Percentiles rank a stretch among this genome's conserved stretches.
phyloP scores from a whole-genome alignment of 2,113 vertebrate genomes.

The Malurus melanocephalus region DNA sequence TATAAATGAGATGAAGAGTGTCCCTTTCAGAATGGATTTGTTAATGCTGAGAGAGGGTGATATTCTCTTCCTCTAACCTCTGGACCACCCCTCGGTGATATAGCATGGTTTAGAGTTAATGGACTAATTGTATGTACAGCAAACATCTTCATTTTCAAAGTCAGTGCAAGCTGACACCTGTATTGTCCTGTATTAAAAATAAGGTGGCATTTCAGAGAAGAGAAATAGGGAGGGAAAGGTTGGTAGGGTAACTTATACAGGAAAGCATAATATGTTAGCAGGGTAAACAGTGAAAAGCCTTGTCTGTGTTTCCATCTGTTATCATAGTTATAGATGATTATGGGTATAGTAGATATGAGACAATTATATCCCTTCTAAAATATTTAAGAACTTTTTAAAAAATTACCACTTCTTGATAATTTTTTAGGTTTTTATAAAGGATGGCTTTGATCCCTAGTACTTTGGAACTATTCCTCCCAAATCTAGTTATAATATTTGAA shows the following conservation, averaged over 20 bases:
- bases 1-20: background rate
- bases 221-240: background rate
- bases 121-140: background rate
- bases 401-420: background rate
- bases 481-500: background rate
- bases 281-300: background rate
- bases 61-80: background rate
- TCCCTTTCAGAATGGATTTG: background rate
- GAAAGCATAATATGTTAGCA: background rate
- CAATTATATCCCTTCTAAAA: background rate
- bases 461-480: background rate
- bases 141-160: constrained; percentile 25
- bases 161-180: background rate
- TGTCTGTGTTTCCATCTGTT: background rate
- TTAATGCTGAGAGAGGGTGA: background rate
- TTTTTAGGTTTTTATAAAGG: background rate
- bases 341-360: background rate
- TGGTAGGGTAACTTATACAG: background rate
- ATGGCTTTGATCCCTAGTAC: background rate
- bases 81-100: background rate
- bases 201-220: background rate
- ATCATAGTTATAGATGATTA: background rate
- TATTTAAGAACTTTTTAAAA: background rate
- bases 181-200: background rate
- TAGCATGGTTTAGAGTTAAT: background rate